A percentile compares a stretch with the other conserved stretches of the same genome.
These are phyloP conservation scores for Edolisoma coerulescens DNA, from an alignment of 2,113 vertebrate genomes.

Conservation along the genomic window DNA sequence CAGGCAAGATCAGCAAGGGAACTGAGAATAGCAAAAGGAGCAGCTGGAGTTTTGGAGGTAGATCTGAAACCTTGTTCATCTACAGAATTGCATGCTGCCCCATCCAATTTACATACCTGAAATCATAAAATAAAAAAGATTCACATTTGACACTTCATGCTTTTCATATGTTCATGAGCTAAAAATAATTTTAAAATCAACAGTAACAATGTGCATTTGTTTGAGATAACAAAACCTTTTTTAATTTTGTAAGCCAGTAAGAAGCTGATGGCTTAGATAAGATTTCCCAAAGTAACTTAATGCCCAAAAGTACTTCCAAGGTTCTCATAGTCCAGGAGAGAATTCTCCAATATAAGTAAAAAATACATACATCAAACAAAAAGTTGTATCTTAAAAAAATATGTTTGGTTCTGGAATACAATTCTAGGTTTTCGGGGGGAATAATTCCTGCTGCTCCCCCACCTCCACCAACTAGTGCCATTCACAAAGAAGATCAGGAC, in stretches of 20 bases:
- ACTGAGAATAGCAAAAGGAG: background rate
- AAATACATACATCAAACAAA: background rate
- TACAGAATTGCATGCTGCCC: background rate
- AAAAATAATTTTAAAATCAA: background rate
- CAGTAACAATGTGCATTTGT: background rate
- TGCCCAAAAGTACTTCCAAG: background rate
- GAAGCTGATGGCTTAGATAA: background rate
- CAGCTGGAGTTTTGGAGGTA: background rate
- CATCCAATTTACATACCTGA: background rate
- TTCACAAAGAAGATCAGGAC: background rate
- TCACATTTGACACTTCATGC: background rate
- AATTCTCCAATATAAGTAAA: background rate
- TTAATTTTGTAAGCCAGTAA: background rate
- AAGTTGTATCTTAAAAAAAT: background rate
- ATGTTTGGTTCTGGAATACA: rapidly evolving
- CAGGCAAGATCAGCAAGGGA: background rate
- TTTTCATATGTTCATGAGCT: background rate
- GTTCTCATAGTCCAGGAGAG: background rate
- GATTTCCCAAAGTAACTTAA: background rate
- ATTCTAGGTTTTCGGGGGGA: rapidly evolving
- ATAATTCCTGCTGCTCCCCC: rapidly evolving
- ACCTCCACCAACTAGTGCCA: background rate
- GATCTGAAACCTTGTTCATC: background rate
- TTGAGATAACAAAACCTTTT: background rate
- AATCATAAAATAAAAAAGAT: background rate